Percentiles rank a stretch among this genome's conserved stretches.
Conservation (phyloP, 2,113 vertebrate genomes). For the Arvicanthis niloticus region DNA sequence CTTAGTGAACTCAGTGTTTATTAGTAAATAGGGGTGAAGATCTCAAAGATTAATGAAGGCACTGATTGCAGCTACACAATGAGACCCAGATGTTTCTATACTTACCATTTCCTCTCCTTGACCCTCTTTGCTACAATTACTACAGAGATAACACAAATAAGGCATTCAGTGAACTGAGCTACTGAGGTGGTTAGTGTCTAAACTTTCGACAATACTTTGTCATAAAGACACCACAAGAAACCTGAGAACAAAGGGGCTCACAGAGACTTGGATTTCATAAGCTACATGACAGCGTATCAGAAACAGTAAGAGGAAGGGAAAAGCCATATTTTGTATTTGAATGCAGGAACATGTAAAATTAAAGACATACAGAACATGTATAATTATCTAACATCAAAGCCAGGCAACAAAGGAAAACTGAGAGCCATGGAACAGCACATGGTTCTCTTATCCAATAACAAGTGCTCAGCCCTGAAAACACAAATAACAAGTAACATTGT, state of each 20-base stretch:
- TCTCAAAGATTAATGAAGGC: conserved; percentile 72
- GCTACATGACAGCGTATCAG: not conserved
- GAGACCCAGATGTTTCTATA: conserved; percentile 70
- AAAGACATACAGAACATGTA: not conserved
- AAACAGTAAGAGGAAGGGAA: not conserved
- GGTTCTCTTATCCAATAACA: not conserved
- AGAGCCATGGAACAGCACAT: not conserved
- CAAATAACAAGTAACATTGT: not conserved
- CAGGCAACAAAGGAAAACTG: not conserved
- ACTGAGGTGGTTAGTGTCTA: not conserved
- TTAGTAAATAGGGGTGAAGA: conserved; percentile 72
- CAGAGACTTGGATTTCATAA: not conserved
- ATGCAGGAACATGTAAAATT: conserved; percentile 1
- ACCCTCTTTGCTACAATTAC: conserved; percentile 62
- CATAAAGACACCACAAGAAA: not conserved
- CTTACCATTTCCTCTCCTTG: conserved; percentile 64
- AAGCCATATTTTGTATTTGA: not conserved
- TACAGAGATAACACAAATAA: conserved; percentile 60
- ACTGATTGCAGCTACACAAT: conserved; percentile 67
- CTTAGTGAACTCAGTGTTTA: conserved; percentile 74
- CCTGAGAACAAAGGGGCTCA: too few species aligned
- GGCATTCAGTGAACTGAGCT: conserved; percentile 53
- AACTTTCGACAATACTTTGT: conserved; percentile 6
- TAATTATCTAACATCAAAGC: conserved; percentile 46
- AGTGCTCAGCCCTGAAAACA: not conserved